Conservation (phyloP, 2,888 invertebrate genomes). For the Ochlodes sylvanus region DNA sequence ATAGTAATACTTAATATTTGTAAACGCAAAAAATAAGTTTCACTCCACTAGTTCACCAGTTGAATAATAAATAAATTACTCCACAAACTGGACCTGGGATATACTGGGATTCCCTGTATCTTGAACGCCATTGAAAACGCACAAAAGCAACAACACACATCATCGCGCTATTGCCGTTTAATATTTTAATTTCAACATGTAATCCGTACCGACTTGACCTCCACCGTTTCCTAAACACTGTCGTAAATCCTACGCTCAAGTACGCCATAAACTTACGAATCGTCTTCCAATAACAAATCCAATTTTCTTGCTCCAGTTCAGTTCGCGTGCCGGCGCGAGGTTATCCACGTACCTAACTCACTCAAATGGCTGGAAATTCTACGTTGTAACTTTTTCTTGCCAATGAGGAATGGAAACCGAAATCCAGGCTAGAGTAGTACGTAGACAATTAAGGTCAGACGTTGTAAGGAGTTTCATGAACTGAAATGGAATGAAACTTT, state of each 20-base stretch:
- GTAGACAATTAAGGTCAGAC: neutral
- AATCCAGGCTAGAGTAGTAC: neutral
- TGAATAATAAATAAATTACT: too few relatives aligned
- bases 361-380: neutral
- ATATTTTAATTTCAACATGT: neutral
- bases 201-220: slow-evolving; percentile 22
- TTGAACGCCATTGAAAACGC: too few relatives aligned
- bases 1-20: too few relatives aligned
- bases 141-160: too few relatives aligned
- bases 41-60: too few relatives aligned
- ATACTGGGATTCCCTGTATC: too few relatives aligned
- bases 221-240: slow-evolving; percentile 23
- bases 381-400: neutral
- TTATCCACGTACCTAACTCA: neutral
- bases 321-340: slow-evolving; percentile 12
- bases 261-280: slow-evolving; percentile 35
- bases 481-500: too few relatives aligned
- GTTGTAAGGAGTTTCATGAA: too few relatives aligned
- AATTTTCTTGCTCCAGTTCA: slow-evolving; percentile 32
- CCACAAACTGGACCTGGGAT: too few relatives aligned
- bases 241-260: slow-evolving; percentile 32
- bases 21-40: too few relatives aligned
- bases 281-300: slow-evolving; percentile 38
- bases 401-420: neutral
- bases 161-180: too few relatives aligned